A percentile compares a stretch with the other conserved stretches of the same genome.
These are phyloP conservation scores for Philaethria dido DNA, from an alignment of 2,888 invertebrate species.

Conservation along the genomic window DNA sequence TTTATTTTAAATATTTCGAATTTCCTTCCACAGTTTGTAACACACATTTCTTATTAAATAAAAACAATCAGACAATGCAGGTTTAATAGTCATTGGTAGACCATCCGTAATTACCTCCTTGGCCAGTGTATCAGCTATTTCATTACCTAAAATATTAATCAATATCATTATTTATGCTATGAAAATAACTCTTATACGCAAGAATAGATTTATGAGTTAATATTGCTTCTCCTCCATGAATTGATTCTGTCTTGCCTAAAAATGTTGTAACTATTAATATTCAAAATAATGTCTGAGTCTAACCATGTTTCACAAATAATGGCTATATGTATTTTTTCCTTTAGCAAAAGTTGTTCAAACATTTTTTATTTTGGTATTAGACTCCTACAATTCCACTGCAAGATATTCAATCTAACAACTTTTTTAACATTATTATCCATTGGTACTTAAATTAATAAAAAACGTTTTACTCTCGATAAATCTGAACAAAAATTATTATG, in stretches of 20 bases:
- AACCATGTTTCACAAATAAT: slow-evolving; percentile 4
- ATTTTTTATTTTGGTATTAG: not conserved
- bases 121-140: not conserved
- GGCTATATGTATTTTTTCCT: not conserved
- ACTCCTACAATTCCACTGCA: slow-evolving; percentile 3
- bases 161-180: not conserved
- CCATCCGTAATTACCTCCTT: not conserved
- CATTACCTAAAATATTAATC: not conserved
- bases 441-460: not conserved
- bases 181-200: not conserved
- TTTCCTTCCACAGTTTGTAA: no score
- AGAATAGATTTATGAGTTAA: not conserved
- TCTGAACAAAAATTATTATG: not conserved
- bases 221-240: not conserved
- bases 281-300: not conserved
- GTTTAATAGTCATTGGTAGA: not conserved
- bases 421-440: not conserved
- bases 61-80: not conserved
- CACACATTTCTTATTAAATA: no score
- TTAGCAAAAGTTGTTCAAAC: not conserved
- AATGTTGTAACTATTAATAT: not conserved
- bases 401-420: not conserved
- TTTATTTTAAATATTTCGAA: no score
- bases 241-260: slow-evolving; percentile 5
- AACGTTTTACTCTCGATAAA: not conserved